Evolutionary conservation across 2,888 invertebrate species (phyloP).

Genomic region (Cecidostiba fungosa): DNA sequence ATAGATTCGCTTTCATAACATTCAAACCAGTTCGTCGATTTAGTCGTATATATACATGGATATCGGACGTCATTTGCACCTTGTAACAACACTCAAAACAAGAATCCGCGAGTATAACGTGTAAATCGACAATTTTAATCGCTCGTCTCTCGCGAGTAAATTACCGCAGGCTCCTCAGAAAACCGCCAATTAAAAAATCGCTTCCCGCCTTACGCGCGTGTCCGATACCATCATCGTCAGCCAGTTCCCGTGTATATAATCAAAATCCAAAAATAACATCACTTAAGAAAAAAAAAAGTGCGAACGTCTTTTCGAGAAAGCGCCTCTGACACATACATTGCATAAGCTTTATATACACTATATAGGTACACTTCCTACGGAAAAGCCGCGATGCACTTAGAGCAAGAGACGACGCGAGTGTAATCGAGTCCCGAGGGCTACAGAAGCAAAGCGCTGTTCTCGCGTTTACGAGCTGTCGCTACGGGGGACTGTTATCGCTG

Average conservation of each 20-base stretch:
- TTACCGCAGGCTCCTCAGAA: not conserved
- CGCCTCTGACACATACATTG: not conserved
- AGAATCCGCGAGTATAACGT: not conserved
- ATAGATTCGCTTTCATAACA: too few species aligned
- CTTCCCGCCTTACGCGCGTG: not conserved
- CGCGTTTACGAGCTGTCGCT: conserved; percentile 10
- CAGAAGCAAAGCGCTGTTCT: not conserved
- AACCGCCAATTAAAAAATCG: not conserved
- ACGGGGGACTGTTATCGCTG: not conserved
- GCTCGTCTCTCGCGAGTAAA: not conserved
- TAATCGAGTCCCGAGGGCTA: not conserved
- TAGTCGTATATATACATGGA: too few species aligned
- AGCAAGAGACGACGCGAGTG: not conserved
- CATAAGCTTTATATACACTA: not conserved
- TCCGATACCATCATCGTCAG: not conserved
- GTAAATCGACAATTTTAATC: not conserved
- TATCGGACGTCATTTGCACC: too few species aligned
- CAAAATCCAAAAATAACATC: not conserved
- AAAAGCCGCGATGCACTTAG: not conserved
- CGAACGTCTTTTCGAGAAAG: not conserved
- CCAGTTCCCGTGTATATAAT: not conserved
- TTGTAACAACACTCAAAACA: not conserved
- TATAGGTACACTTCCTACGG: not conserved
- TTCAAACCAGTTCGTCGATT: too few species aligned
- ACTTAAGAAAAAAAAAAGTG: not conserved